These are phyloP conservation scores for Copsychus sechellarum DNA, from an alignment of 2,113 vertebrate species.

Conservation along the genomic window DNA sequence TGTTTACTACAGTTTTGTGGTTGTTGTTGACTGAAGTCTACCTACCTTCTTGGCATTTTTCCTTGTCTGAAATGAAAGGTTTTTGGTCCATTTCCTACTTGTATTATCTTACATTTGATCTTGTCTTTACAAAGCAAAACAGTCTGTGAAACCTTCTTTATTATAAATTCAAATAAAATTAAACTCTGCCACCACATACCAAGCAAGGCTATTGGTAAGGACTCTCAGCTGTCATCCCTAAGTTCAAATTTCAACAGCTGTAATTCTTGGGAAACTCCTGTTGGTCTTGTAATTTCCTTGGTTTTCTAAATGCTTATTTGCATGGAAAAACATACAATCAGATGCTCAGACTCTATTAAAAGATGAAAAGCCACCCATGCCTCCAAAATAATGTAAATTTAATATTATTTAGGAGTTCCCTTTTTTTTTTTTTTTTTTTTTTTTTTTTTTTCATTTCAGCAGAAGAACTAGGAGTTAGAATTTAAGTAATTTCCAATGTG, in stretches of 20 bases:
- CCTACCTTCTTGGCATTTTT: not conserved
- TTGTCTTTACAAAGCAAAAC: not conserved
- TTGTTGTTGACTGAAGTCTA: not conserved
- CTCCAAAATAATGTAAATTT: not conserved
- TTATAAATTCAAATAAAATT: not conserved
- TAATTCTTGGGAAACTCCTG: not conserved
- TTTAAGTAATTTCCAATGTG: not conserved
- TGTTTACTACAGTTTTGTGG: not conserved
- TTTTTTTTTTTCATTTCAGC: not conserved
- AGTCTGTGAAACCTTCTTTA: not conserved
- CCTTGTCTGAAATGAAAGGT: not conserved
- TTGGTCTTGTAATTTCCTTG: not conserved
- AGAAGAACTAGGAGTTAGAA: not conserved
- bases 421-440: not conserved
- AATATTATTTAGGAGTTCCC: not conserved
- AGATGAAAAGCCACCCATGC: not conserved
- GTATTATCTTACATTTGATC: not conserved
- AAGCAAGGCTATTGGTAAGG: not conserved
- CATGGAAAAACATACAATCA: rapidly evolving
- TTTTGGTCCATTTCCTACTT: not conserved
- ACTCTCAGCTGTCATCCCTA: not conserved
- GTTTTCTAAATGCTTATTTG: not conserved
- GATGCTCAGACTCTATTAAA: not conserved
- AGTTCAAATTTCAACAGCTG: not conserved
- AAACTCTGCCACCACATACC: not conserved